Base-by-base conservation (phyloP, 2,888 invertebrate species). In the Heliothis peltigera region DNA sequence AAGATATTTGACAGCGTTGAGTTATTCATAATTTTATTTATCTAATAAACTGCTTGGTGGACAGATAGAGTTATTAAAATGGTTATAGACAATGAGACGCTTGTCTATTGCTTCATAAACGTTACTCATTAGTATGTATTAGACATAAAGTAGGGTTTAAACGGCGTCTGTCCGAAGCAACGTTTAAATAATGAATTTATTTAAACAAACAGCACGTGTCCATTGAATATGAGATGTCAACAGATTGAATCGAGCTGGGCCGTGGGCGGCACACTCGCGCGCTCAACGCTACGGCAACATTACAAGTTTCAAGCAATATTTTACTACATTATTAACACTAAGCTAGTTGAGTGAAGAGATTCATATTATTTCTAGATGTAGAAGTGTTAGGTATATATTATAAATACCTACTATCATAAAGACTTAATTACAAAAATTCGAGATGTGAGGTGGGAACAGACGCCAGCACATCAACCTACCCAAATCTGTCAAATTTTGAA, bases 171-270 rank as follows among this genome's bases (percentile, higher is more conserved):
- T 69, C 64, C 57, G 46, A 56, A 51, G 53, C 62, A 71, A 67
- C 57, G 56, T 70, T 72, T 79, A 73, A 79, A 75, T 80, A 80
- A 81, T 80, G 77, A 81, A 80, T 83, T 81, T 85, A 80, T 87
- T 82, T 74, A 89, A 91, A 89, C 89, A 89, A 92, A 91, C 88
- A 88, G 84, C 87, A 87, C 88, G 86, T 86, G 89, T 85, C 84
- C 87, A 84, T 88, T 88, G 84, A 85, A 89, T 89, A 88, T 81
- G 83, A 88, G 84, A 89, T 90, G 91, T 92, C 91, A 91, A 89
- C 93, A 91, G 89, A 87, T 89, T 83, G 83, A 82, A 86, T 76
- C 81, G 78, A 82, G 78, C 68, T 73, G 60, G 70, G 57, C 75
- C 76, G 83, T 89, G 87, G 90, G 91, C 85, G 87, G 85, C 81